A percentile compares a stretch with the other conserved stretches of the same genome.
Conservation (phyloP, 2,797 vertebrate genomes). For the Huso huso region DNA sequence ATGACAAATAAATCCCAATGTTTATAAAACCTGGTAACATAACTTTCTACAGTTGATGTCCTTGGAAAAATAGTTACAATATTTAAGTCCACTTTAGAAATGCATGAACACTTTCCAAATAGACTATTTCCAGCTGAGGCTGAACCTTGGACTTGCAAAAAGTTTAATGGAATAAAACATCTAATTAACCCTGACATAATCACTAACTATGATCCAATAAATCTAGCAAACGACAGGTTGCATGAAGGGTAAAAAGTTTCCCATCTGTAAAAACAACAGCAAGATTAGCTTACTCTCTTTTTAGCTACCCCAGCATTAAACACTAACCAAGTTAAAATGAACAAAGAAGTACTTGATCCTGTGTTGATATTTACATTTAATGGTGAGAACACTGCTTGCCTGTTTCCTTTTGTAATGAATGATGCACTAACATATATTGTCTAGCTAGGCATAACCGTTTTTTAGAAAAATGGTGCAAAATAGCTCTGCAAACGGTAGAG, state of each 20-base stretch:
- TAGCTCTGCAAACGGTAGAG: too few relatives aligned
- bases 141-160: background rate
- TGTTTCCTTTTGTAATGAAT: too few relatives aligned
- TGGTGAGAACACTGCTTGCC: too few relatives aligned
- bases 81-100: background rate
- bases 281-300: too few relatives aligned
- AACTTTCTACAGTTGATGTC: background rate
- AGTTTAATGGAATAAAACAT: background rate
- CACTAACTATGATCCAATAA: background rate
- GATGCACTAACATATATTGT: too few relatives aligned
- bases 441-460: too few relatives aligned
- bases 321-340: too few relatives aligned
- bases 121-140: background rate
- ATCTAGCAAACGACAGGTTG: background rate
- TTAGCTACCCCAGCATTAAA: too few relatives aligned
- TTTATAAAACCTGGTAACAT: background rate
- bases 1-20: background rate
- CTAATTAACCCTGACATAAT: conserved; percentile 1
- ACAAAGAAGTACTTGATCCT: too few relatives aligned
- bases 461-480: too few relatives aligned
- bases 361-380: too few relatives aligned
- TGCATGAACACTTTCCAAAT: background rate
- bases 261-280: background rate
- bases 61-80: background rate
- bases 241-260: background rate